phyloP scores from a whole-genome alignment of 2,888 invertebrate genomes.

The Hypomecis punctinalis region DNA sequence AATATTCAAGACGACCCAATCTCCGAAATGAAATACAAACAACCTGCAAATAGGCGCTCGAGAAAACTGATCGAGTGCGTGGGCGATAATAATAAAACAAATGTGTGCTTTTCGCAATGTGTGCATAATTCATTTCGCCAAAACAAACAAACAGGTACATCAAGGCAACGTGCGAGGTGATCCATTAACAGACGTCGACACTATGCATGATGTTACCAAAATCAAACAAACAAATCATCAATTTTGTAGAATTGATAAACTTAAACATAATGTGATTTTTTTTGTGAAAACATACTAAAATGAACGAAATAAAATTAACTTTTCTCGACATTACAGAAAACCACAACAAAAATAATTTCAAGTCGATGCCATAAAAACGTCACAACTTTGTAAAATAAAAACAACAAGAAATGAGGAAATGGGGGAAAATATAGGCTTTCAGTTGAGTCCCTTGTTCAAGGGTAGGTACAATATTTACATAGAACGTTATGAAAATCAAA shows the following conservation, averaged over 20 bases:
- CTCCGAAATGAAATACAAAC: conserved; percentile 18
- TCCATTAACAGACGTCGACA: conserved; percentile 35
- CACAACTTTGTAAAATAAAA: too few relatives aligned
- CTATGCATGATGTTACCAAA: conserved; percentile 22
- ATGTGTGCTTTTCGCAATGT: conserved; percentile 29
- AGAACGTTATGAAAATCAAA: too few relatives aligned
- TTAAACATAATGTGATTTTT: too few relatives aligned
- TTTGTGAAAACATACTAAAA: too few relatives aligned
- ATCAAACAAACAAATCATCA: conserved; percentile 1
- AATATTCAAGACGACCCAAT: conserved; percentile 15
- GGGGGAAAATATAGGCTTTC: too few relatives aligned
- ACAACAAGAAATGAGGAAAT: too few relatives aligned
- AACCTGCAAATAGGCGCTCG: conserved; percentile 31
- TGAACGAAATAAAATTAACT: too few relatives aligned
- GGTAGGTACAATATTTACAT: too few relatives aligned
- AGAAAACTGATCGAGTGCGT: conserved; percentile 20
- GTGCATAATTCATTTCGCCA: conserved; percentile 34
- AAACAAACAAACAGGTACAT: conserved; percentile 34
- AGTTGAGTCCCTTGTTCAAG: too few relatives aligned
- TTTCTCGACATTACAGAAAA: too few relatives aligned
- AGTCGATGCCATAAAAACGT: too few relatives aligned
- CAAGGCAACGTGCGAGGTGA: conserved; percentile 29
- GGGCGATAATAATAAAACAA: conserved; percentile 31
- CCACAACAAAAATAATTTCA: too few relatives aligned
- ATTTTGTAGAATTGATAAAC: background rate